Evolutionary conservation across 2,888 invertebrate genomes (phyloP).

Genomic region (Thysanoteuthis rhombus): DNA sequence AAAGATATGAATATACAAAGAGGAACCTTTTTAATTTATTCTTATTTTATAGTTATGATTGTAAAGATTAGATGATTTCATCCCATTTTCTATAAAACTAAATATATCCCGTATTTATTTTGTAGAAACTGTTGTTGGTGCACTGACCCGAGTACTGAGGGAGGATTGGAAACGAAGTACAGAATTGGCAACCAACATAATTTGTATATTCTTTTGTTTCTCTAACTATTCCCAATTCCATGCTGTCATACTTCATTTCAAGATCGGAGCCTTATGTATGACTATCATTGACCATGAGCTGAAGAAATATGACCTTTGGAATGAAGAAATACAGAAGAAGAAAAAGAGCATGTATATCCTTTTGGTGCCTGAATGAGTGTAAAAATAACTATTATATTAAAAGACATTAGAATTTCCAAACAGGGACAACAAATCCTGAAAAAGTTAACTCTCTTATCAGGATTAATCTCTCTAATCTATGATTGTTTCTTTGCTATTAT

Average conservation of each 20-base stretch:
- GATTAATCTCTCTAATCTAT: neutral
- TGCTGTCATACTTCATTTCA: slow-evolving; percentile 91
- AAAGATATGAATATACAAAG: too few species aligned
- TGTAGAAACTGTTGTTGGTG: slow-evolving; percentile 87
- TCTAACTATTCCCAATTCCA: slow-evolving; percentile 96
- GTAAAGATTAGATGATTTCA: too few species aligned
- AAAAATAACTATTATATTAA: neutral
- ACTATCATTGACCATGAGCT: slow-evolving; percentile 95
- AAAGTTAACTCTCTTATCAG: neutral
- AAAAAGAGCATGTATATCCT: slow-evolving; percentile 61
- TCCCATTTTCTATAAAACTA: too few species aligned
- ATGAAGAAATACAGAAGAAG: slow-evolving; percentile 68
- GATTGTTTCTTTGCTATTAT: neutral
- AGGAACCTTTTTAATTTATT: too few species aligned
- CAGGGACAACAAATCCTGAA: neutral
- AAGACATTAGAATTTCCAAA: neutral
- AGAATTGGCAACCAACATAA: slow-evolving; percentile 94
- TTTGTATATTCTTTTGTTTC: slow-evolving; percentile 96
- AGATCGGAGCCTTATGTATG: slow-evolving; percentile 94
- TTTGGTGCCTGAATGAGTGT: slow-evolving; percentile 33
- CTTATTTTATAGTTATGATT: too few species aligned
- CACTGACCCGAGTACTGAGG: slow-evolving; percentile 90
- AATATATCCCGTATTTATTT: slow-evolving; percentile 15
- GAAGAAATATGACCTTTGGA: slow-evolving; percentile 92
- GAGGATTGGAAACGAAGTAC: slow-evolving; percentile 98